Evolutionary conservation across 2,797 vertebrate species (phyloP).

Genomic region (Protosalanx chinensis): DNA sequence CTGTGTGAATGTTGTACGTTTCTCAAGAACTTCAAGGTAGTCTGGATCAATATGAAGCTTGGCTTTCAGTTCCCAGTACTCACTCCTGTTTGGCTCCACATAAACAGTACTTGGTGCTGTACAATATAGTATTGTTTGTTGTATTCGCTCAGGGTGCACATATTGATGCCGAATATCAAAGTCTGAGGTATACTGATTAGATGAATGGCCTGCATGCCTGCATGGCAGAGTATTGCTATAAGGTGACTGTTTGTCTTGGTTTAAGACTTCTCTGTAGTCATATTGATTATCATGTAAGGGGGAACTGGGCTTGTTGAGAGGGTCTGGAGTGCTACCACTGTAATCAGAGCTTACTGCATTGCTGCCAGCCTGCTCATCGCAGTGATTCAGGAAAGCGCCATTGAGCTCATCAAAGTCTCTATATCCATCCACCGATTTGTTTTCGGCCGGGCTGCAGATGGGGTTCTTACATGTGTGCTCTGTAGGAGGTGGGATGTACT

Average conservation of each 20-base stretch:
- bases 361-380: constrained; percentile 79
- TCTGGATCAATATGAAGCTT: constrained; percentile 97
- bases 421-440: constrained; percentile 83
- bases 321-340: constrained; percentile 86
- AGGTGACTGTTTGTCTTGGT: constrained; percentile 82
- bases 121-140: constrained; percentile 90
- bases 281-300: constrained; percentile 83
- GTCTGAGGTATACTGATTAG: constrained; percentile 85
- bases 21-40: constrained; percentile 99
- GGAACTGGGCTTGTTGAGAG: constrained; percentile 81
- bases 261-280: constrained; percentile 86
- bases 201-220: constrained; percentile 79
- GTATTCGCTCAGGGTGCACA: constrained; percentile 84
- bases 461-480: constrained; percentile 82
- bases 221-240: constrained; percentile 84
- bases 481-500: constrained; percentile 88
- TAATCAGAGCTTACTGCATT: constrained; percentile 84
- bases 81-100: constrained; percentile 93
- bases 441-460: constrained; percentile 79
- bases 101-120: constrained; percentile 88
- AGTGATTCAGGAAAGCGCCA: constrained; percentile 78
- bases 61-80: constrained; percentile 97
- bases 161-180: constrained; percentile 87
- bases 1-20: constrained; percentile 97
- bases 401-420: constrained; percentile 92